Base-by-base conservation (phyloP, 2,888 invertebrate genomes). In the Euplexia lucipara region DNA sequence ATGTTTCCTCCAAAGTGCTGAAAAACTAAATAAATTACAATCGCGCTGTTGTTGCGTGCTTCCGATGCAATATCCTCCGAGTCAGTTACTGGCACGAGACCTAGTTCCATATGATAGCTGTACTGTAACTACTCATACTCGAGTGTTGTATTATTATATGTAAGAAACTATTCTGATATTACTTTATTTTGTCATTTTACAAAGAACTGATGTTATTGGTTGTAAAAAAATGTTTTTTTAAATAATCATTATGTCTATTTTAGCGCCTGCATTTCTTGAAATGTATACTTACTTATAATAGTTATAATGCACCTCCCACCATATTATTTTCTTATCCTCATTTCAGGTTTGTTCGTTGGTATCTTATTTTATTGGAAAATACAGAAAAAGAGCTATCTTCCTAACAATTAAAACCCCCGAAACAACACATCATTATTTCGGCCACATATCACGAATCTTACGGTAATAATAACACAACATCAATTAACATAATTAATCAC, bases 51-150 rank as follows among this genome's bases (percentile, higher is more conserved):
- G 57, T 85, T 83, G 87, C 86, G 82, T 86, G 87, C 79, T 77
- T 84, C 83, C 82, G 82, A 82, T 78, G 75, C 76, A 80, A 82
- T 82, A 85, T 86, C 86, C 86, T 85, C 67, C 57, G 49, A 67
- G 54, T 48, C 57, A 79, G 64, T 70, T 77, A 68, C 60, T 69
- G 22, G 62, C 45, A 53, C 61, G 66, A 75, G 72, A 74, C 78
- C 79, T 75, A 83, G 67, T 78, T 81, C 66, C 75, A 77, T 79
- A 70, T 66, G 48, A 65, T 81, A 70, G 64, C 59, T 58, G 56
- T 57, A 58, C 59, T 58, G 56, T 57, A 58, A 37, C 53, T 61
- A 53, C 44, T 44, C 44, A 34, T 49, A 49, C 49, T 62, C 39
- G 7, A 52, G 4, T 48, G 37, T 48, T 16, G 22, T 45, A 45